Evolutionary conservation across 2,888 invertebrate genomes (phyloP), one percentile per base, ranked within the genome.

Genomic region (Frankliniella intonsa): DNA sequence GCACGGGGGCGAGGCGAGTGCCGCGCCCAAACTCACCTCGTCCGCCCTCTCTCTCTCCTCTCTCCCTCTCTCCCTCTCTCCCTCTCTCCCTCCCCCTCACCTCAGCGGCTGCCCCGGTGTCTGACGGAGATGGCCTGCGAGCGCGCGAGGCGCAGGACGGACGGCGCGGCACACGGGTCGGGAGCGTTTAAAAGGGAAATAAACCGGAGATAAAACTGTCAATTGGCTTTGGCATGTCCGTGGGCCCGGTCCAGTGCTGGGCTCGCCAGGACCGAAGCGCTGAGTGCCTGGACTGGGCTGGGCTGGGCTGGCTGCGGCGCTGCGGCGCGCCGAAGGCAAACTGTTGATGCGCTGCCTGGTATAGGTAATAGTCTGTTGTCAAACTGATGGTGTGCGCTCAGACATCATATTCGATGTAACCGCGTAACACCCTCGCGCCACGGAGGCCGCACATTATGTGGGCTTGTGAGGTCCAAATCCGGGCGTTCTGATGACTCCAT

Each of bases 121-220:
- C 38, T 38, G 38, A 38, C 2, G 38, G 5, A 5, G 38, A 38
- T 38, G 38, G 38, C 38, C 55, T 55, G 55, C 5, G 19, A 55
- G 55, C 17, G 55, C 38, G 38, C 38, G 38, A 38, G 38, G 38
- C 5, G 38, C 38, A 38, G 38, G 38, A 38, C 38, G 38, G 38
- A 38, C 38, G 38, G 38, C 38, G 38, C 38, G 38, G 38, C 38
- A 38, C 38, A 5, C 38, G 38, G 38, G 38, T 38, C 38, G 38
- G 38, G 38, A 38, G 62, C 62, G 62, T 62, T 62, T 22, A 69
- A 22, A 69, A 69, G 69, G 22, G 69, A 22, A 22, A 69, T 69
- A 69, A 69, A 69, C 69, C 69, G 69, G 22, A 22, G 69, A 69
- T 69, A 69, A 69, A n/a, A 69, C 69, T 69, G 69, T 8, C 69